Conservation (phyloP, 2,888 invertebrate species). For the Sphaeridia pumilis region DNA sequence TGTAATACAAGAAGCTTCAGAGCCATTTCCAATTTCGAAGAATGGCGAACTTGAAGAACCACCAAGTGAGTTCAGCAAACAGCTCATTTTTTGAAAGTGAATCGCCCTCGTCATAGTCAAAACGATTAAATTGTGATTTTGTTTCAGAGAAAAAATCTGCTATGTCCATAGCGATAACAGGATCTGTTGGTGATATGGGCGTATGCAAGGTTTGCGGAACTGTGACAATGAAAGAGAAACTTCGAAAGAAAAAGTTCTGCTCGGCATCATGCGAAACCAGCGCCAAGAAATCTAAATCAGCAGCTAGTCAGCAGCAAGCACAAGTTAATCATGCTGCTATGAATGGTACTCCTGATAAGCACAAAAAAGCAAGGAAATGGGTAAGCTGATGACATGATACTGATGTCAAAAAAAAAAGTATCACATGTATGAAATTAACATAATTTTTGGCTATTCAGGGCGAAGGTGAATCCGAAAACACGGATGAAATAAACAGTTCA, state of each 20-base stretch:
- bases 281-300: slow-evolving; percentile 28
- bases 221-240: slow-evolving; percentile 50
- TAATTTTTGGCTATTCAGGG: slow-evolving; percentile 18
- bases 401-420: neutral
- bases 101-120: neutral
- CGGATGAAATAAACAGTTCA: slow-evolving; percentile 35
- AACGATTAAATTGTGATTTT: too few relatives aligned
- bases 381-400: slow-evolving; percentile 25
- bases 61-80: slow-evolving; percentile 52
- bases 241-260: slow-evolving; percentile 66
- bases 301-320: slow-evolving; percentile 23
- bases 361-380: slow-evolving; percentile 27
- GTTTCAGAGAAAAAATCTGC: slow-evolving; percentile 48
- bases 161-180: slow-evolving; percentile 16
- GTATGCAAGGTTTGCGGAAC: slow-evolving; percentile 67
- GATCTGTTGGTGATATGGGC: slow-evolving; percentile 43
- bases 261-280: slow-evolving; percentile 55
- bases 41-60: slow-evolving; percentile 59
- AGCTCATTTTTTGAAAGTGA: too few relatives aligned
- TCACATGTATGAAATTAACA: neutral
- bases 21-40: slow-evolving; percentile 64
- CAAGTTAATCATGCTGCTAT: slow-evolving; percentile 7
- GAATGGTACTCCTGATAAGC: slow-evolving; percentile 15
- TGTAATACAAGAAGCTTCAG: slow-evolving; percentile 84
- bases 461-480: slow-evolving; percentile 29